Evolutionary conservation across 2,888 invertebrate genomes (phyloP).

Genomic region (Cacoxenus indagator): DNA sequence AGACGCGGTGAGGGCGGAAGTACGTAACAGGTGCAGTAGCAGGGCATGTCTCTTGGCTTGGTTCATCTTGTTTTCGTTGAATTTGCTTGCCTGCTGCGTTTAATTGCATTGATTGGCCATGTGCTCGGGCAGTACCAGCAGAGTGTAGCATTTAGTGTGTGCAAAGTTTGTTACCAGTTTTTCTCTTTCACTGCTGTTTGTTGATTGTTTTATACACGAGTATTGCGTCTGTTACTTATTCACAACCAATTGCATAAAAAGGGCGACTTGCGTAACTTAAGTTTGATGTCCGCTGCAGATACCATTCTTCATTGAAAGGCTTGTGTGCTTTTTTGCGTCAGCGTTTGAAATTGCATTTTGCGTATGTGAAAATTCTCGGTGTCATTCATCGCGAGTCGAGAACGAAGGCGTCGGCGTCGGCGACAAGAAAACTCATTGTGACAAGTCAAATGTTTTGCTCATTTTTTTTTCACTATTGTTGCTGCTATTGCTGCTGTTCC

Average conservation of each 20-base stretch:
- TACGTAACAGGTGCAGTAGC: conserved; percentile 7
- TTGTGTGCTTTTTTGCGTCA: not conserved
- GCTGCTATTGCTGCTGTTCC: conserved; percentile 21
- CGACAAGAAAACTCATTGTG: not conserved
- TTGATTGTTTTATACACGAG: not conserved
- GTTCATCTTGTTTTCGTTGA: not conserved
- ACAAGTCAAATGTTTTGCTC: conserved; percentile 44
- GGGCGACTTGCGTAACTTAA: too few species aligned
- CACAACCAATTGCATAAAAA: not conserved
- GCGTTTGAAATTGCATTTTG: conserved; percentile 10
- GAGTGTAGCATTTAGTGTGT: not conserved
- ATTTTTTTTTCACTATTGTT: conserved; percentile 7
- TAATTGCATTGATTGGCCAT: conserved; percentile 16
- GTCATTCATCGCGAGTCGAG: not conserved
- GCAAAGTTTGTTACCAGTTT: not conserved
- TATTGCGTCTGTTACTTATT: not conserved
- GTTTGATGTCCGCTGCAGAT: not conserved
- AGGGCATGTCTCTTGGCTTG: not conserved
- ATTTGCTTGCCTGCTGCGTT: conserved; percentile 3
- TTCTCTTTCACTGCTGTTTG: not conserved
- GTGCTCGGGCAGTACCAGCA: not conserved
- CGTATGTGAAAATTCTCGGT: not conserved
- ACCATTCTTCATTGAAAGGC: not conserved
- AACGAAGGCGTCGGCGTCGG: not conserved
- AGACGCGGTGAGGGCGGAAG: not conserved